These are phyloP conservation scores for Mesodorylaimus sp. DNA, from an alignment of 2,888 invertebrate species.

Conservation along the genomic window DNA sequence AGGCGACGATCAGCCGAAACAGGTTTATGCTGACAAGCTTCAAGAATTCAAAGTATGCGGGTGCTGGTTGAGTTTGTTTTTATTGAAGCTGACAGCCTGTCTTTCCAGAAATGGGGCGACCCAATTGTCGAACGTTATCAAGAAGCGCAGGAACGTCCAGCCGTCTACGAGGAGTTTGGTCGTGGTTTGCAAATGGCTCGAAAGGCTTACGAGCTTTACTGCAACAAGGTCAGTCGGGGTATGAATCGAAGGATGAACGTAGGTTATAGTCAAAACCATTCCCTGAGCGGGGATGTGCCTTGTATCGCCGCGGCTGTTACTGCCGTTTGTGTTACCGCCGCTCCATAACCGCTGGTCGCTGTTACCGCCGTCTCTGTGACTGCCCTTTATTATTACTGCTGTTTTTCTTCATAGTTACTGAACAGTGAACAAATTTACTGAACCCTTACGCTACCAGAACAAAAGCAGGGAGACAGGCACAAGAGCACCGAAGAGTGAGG, in stretches of 20 bases:
- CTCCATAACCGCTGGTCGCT: no score
- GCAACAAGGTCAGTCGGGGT: constrained; percentile 46
- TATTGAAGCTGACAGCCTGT: background rate
- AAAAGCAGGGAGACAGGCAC: no score
- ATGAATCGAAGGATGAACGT: background rate
- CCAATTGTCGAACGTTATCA: constrained; percentile 63
- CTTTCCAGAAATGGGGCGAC: constrained; percentile 52
- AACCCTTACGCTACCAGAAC: no score
- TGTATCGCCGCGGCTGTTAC: no score
- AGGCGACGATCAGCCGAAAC: constrained; percentile 74
- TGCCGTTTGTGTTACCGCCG: no score
- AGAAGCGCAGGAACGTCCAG: constrained; percentile 60
- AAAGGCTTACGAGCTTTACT: constrained; percentile 41
- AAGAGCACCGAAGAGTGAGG: no score
- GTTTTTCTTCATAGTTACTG: no score
- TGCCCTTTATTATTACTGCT: no score
- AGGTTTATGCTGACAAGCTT: constrained; percentile 44
- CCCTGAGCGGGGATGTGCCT: no score
- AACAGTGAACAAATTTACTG: no score
- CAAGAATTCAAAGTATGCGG: constrained; percentile 35
- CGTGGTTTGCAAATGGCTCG: constrained; percentile 56
- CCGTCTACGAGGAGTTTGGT: constrained; percentile 60
- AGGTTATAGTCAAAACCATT: no score
- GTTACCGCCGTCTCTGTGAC: no score
- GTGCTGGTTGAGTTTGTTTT: background rate